Conservation (phyloP, 2,113 vertebrate species). For the Salminus brasiliensis region DNA sequence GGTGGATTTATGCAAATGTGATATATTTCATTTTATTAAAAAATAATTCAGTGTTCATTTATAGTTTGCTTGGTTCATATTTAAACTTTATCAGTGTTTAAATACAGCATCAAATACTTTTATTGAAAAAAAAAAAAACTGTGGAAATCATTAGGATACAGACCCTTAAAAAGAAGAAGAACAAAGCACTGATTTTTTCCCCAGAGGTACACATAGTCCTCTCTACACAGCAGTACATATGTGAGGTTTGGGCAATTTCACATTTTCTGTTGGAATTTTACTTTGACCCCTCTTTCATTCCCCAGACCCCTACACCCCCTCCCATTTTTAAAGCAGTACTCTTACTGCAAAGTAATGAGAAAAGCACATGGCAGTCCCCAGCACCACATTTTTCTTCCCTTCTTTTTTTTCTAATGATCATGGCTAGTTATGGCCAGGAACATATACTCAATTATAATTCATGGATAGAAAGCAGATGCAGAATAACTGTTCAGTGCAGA, state of each 20-base stretch:
- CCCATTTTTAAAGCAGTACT: constrained; percentile 7
- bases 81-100: too few relatives aligned
- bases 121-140: too few relatives aligned
- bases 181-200: too few relatives aligned
- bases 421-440: background rate
- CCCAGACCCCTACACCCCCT: background rate
- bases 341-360: constrained; percentile 24
- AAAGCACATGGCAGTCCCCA: constrained; percentile 17
- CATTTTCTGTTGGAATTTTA: background rate
- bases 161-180: too few relatives aligned
- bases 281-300: background rate
- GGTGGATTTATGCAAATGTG: too few relatives aligned
- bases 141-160: too few relatives aligned
- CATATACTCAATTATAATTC: constrained; percentile 32
- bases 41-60: too few relatives aligned
- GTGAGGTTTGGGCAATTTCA: background rate
- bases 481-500: constrained; percentile 12
- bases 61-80: too few relatives aligned
- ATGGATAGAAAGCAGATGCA: constrained; percentile 30
- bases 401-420: constrained; percentile 9
- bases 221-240: too few relatives aligned
- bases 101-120: too few relatives aligned
- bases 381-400: background rate
- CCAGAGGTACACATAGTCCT: background rate
- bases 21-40: too few relatives aligned